These are phyloP conservation scores for Cynaeus angustus DNA, from an alignment of 2,888 invertebrate species.

Conservation along the genomic window DNA sequence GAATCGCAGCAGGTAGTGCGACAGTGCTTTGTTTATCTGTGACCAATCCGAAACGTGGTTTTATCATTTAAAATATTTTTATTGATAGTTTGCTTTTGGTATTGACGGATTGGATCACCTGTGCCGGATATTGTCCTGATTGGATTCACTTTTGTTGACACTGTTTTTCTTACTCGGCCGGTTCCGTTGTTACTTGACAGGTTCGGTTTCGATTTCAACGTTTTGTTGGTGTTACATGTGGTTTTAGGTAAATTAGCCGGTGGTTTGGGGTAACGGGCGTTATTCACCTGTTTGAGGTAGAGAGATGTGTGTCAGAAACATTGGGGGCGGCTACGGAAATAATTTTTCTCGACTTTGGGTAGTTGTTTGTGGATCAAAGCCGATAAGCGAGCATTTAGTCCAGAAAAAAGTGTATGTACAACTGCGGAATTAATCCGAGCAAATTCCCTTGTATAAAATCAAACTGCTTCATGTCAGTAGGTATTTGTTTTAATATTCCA, in stretches of 20 bases:
- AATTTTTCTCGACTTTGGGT: too few relatives aligned
- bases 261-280: too few relatives aligned
- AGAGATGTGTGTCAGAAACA: too few relatives aligned
- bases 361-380: too few relatives aligned
- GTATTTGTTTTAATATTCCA: too few relatives aligned
- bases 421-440: too few relatives aligned
- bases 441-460: too few relatives aligned
- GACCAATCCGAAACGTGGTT: background rate
- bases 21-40: slow-evolving; percentile 37
- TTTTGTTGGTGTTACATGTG: slow-evolving; percentile 39
- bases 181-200: slow-evolving; percentile 65
- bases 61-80: slow-evolving; percentile 8
- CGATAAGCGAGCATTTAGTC: too few relatives aligned
- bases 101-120: slow-evolving; percentile 8
- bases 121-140: slow-evolving; percentile 49
- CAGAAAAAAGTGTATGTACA: too few relatives aligned
- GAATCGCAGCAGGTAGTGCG: slow-evolving; percentile 39
- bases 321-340: too few relatives aligned
- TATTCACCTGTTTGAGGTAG: too few relatives aligned
- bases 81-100: slow-evolving; percentile 2
- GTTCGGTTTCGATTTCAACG: slow-evolving; percentile 64
- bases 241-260: slow-evolving; percentile 2
- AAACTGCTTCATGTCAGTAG: too few relatives aligned
- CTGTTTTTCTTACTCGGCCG: slow-evolving; percentile 60
- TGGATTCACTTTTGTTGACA: slow-evolving; percentile 60